Conservation (phyloP, 2,888 invertebrate genomes). For the Drosophila macrospina region DNA sequence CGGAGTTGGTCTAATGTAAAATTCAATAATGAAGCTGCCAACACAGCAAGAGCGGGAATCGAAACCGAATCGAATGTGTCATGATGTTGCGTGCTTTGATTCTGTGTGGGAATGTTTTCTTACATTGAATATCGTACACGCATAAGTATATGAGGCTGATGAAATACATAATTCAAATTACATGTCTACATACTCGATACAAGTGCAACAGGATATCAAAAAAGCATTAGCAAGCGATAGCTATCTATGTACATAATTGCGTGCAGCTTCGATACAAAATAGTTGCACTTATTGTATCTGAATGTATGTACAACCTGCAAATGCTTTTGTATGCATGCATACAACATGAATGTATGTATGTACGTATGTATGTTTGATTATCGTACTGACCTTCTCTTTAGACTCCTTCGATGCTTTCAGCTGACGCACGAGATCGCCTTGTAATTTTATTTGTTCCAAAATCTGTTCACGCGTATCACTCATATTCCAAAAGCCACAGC, state of each 20-base stretch:
- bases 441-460: conserved; percentile 88
- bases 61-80: conserved; percentile 17
- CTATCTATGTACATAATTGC: background rate
- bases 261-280: background rate
- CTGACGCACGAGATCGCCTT: conserved; percentile 93
- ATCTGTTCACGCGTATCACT: conserved; percentile 86
- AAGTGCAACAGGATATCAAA: conserved; percentile 41
- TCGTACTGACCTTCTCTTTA: conserved; percentile 88
- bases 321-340: too few relatives aligned
- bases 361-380: conserved; percentile 1
- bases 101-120: conserved; percentile 1
- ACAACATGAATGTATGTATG: conserved; percentile 9
- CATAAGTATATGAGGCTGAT: conserved; percentile 35
- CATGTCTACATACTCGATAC: conserved; percentile 11
- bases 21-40: conserved; percentile 37
- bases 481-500: conserved; percentile 75
- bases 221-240: background rate
- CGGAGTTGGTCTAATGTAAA: conserved; percentile 31
- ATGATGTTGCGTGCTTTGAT: conserved; percentile 15
- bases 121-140: background rate
- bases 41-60: conserved; percentile 24
- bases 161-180: conserved; percentile 46
- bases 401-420: conserved; percentile 92
- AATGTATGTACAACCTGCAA: too few relatives aligned
- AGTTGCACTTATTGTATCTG: conserved; percentile 10